Evolutionary conservation across 2,797 vertebrate species (phyloP), one percentile per base, ranked within the genome.

Genomic region (Hipposideros larvatus): DNA sequence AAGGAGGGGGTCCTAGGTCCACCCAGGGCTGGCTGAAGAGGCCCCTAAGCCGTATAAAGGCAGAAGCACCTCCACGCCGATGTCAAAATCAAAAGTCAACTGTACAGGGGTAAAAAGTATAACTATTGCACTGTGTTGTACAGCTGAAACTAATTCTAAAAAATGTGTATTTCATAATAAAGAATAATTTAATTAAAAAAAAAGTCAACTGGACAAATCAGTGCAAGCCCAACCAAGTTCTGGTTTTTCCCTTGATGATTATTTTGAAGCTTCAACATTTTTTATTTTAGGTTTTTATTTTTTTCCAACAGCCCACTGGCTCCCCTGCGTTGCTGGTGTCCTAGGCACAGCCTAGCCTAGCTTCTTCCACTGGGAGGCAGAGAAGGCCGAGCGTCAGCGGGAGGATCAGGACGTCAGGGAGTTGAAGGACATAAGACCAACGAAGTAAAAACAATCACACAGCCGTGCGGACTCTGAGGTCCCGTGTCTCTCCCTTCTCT

Each of bases 311-410:
- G 48, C 15, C 34, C 9, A 1, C 21, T 48, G 82, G 61, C 46
- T 51, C 5, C 21, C 21, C 41, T 14, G 34, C 37, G 41, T 83
- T 16, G 31, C 43, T 48, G 68, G 16, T 57, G 21, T 16, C 53
- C 8, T 16, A 22, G 59, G 41, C 24, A 5, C 87, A 57, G 28
- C 13, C 46, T 4, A 21, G 19, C 31, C 71, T 24, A 41, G 65
- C 73, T 7, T 34, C 66, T 19, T 68, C 41, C 24, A 7, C n/a
- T 31, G 1, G 1, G 7, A n/a, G 43, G 7, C 83, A 5, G 24
- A 61, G 19, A 65, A 85, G 28, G 2, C 46, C 0, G 21, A 31
- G 24, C 4, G 1, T 43, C 34, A 4, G 15, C 0, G 1, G 16
- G 10, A 51, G 26, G 2, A 16, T 15, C 43, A 31, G 61, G 26